Evolutionary conservation across 2,888 invertebrate genomes (phyloP).

Genomic region (Polydrusus cervinus): DNA sequence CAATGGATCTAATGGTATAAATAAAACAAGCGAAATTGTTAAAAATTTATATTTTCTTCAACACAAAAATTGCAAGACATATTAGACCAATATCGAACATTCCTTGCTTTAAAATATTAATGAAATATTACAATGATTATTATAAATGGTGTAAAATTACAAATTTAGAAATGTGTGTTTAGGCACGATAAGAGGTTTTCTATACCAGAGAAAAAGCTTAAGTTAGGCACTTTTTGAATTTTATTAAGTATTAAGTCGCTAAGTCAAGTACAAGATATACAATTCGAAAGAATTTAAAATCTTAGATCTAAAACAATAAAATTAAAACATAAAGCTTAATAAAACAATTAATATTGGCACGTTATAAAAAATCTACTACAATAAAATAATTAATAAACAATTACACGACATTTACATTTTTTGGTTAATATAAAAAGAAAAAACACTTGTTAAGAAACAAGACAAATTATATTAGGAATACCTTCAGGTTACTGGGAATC

Average conservation of each 20-base stretch:
- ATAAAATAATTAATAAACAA: slow-evolving; percentile 39
- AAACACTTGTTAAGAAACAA: slow-evolving; percentile 22
- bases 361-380: slow-evolving; percentile 49
- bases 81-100: slow-evolving; percentile 32
- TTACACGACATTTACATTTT: slow-evolving; percentile 36
- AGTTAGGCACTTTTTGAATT: slow-evolving; percentile 46
- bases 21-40: slow-evolving; percentile 20
- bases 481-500: not conserved
- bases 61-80: slow-evolving; percentile 28
- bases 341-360: slow-evolving; percentile 53
- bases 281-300: slow-evolving; percentile 29
- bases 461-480: slow-evolving; percentile 6
- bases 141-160: slow-evolving; percentile 32
- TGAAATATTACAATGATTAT: slow-evolving; percentile 23
- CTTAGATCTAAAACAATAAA: slow-evolving; percentile 18
- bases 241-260: slow-evolving; percentile 26
- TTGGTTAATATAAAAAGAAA: slow-evolving; percentile 42
- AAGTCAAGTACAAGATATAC: slow-evolving; percentile 20
- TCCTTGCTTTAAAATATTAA: slow-evolving; percentile 31
- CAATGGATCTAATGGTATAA: too few relatives aligned
- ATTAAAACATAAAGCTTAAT: slow-evolving; percentile 38
- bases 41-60: slow-evolving; percentile 47
- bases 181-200: slow-evolving; percentile 45
- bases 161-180: slow-evolving; percentile 35
- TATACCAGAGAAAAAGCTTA: slow-evolving; percentile 46